Conservation (phyloP, 1,140 invertebrate species). For the Kradibia gibbosae region DNA sequence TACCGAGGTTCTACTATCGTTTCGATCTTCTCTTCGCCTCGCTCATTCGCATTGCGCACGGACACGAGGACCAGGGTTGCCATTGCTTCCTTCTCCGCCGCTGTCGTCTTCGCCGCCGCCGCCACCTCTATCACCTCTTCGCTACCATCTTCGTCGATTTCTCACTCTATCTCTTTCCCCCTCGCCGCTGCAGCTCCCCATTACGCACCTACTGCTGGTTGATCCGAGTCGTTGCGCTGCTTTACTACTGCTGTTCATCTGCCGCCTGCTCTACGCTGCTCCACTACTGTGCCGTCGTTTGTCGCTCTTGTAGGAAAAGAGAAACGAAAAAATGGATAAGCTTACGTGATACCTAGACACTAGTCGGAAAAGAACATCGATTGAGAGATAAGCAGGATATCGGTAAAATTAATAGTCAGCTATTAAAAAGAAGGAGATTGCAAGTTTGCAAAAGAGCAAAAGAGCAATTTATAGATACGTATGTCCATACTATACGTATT, state of each 20-base stretch:
- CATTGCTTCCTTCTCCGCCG: background rate
- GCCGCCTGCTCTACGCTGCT: background rate
- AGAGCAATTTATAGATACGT: background rate
- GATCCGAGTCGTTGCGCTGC: too few species aligned
- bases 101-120: background rate
- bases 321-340: conserved; percentile 14
- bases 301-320: background rate
- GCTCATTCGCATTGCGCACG: background rate
- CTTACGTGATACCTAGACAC: background rate
- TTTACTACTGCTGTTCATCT: too few species aligned
- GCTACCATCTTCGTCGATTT: background rate
- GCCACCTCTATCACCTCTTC: background rate
- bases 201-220: too few species aligned
- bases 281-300: background rate
- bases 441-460: background rate
- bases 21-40: background rate
- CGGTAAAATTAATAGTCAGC: background rate
- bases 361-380: background rate
- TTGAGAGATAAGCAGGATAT: background rate
- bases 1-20: too few species aligned
- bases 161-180: background rate
- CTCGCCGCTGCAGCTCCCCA: too few species aligned
- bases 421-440: background rate
- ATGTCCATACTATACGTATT: too few species aligned
- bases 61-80: too few species aligned